Evolutionary conservation across 2,797 vertebrate species (phyloP), one percentile per base, ranked within the genome.

Genomic region (Gambusia yucatana): DNA sequence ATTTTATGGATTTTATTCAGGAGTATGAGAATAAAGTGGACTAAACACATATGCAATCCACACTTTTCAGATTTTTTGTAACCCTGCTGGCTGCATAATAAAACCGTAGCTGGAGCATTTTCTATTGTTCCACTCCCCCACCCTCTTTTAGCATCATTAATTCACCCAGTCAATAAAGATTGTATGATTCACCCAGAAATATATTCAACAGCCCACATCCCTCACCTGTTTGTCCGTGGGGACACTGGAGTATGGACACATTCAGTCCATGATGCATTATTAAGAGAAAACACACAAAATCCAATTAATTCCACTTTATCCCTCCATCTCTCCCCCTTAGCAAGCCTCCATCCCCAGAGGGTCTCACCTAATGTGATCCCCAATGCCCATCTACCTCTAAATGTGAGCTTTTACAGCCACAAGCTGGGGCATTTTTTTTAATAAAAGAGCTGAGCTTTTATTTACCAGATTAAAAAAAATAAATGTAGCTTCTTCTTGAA

Each of bases 321-420:
- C 76, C 65, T 73, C 72, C 16, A 43, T 79, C 77, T 46, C 36
- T 63, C 73, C 73, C 80, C 78, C 50, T 77, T 57, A 52, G 82
- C 88, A 84, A 79, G 57, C 59, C 50, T 69, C 39, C 4, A 20
- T 71, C 74, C 77, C 80, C 43, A 1, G 61, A 76, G 84, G 65
- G 92, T 88, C 86, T 84, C 89, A 84, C 84, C 86, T 92, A 91
- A 94, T 90, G 84, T 77, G 82, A 82, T 94, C 92, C 92, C 91
- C 77, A 33, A 65, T 86, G 93, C 85, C 87, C n/a, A 36, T n/a
- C 85, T 50, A 46, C 77, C 41, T 82, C 83, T 87, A 84, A 92
- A 90, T 30, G 77, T 79, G 84, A 73, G 84, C 85, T 84, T 86
- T 90, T 83, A 90, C 73, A 61, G 81, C 82, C 85, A 80, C 25